Evolutionary conservation across 2,888 invertebrate genomes (phyloP).

Genomic region (Melikaiella ostensackeni): DNA sequence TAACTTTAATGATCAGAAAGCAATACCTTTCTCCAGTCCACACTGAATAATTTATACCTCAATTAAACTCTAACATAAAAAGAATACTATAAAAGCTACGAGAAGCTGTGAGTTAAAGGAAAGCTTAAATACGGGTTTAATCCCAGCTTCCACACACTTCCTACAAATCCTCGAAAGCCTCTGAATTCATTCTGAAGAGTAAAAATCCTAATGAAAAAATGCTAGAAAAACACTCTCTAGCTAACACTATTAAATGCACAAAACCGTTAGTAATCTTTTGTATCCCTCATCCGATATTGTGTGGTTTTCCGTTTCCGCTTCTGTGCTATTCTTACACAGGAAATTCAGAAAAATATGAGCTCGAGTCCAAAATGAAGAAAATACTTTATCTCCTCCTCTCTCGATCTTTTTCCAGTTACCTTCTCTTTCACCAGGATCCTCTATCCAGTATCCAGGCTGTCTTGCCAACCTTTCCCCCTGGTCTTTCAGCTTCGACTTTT

Average conservation of each 20-base stretch:
- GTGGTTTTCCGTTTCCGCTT: not conserved
- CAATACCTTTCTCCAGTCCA: too few relatives aligned
- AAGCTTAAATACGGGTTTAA: not conserved
- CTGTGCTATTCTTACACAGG: not conserved
- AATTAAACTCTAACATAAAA: too few relatives aligned
- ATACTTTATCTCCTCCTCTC: not conserved
- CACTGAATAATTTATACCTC: too few relatives aligned
- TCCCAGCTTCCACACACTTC: not conserved
- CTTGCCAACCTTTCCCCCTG: not conserved
- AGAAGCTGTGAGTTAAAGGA: too few relatives aligned
- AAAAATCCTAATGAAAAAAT: not conserved
- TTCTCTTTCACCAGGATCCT: not conserved
- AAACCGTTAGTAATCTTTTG: constrained; percentile 1
- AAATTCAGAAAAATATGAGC: not conserved
- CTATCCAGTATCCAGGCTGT: not conserved
- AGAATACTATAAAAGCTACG: too few relatives aligned
- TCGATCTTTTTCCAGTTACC: not conserved
- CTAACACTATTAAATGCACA: not conserved
- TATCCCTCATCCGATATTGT: not conserved
- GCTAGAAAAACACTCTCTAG: not conserved
- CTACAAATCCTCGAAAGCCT: not conserved
- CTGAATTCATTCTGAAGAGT: not conserved
- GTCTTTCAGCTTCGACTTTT: not conserved
- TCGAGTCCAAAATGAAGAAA: not conserved
- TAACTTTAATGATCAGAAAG: too few relatives aligned